Evolutionary conservation across 1,140 invertebrate genomes (phyloP), one percentile per base, ranked within the genome.

Genomic region (Teleogryllus occipitalis): DNA sequence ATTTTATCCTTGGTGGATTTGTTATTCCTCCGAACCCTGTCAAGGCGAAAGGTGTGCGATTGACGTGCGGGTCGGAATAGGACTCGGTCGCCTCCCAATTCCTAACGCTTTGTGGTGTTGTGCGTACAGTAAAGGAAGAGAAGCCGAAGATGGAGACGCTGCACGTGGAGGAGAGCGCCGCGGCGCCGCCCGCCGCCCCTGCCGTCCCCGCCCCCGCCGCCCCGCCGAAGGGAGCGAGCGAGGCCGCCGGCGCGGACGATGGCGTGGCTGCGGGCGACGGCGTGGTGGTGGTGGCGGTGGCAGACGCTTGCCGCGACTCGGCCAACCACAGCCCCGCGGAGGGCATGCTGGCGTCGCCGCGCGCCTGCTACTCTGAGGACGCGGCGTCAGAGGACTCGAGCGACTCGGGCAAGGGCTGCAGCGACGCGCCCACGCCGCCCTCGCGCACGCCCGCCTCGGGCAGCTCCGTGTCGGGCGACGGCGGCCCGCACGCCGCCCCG

Each of bases 341-440:
- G 83, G 88, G 88, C n/a, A 83, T 83, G 79, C 78, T 81, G 7
- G 83, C 79, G 39, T 82, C 81, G 73, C 81, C 54, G 54, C 54
- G 54, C 18, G 54, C 54, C 18, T 65, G 54, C 18, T 14, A 14
- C 54, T 18, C 54, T 14, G 10, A 10, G 10, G 54, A 14, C 54
- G 54, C 54, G 54, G 54, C 10, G 54, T 10, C 10, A 3, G 54
- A 18, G 8, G 54, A 65, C 54, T 93, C 92, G 21, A 93, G 90
- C 88, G 92, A 94, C 84, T 93, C 92, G 87, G 92, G 92, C 18
- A 92, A 93, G 85, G 92, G 92, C 74, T 90, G 91, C 81, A 92
- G 91, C 27, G 27, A 1, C 27, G 88, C 90, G 49, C 88, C 88
- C 77, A 91, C 88, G 72, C 82, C 82, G n/a, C 81, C 82, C 6